phyloP scores from a whole-genome alignment of 1,140 invertebrate genomes.

The Drosophila sucinea region DNA sequence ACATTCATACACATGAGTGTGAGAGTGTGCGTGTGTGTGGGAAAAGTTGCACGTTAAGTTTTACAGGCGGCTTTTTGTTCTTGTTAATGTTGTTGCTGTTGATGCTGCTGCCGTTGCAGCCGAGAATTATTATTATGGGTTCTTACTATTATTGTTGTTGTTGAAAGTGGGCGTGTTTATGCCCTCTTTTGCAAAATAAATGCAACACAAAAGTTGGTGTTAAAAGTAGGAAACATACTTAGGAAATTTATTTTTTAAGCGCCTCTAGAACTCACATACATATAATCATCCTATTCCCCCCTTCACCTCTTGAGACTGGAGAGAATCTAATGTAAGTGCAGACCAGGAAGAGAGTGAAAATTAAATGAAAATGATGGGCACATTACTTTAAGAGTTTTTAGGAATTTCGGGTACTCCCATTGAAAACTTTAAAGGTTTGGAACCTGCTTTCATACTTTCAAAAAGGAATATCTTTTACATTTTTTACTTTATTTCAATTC shows the following conservation, averaged over 20 bases:
- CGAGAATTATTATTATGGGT: slow-evolving; percentile 11
- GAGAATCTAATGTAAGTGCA: too few relatives aligned
- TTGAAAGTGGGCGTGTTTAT: slow-evolving; percentile 19
- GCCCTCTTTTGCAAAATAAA: neutral
- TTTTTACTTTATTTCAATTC: too few relatives aligned
- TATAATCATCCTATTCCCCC: neutral
- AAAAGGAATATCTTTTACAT: too few relatives aligned
- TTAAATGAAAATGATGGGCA: neutral
- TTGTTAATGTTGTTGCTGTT: slow-evolving; percentile 34
- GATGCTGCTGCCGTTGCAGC: neutral
- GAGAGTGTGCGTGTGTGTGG: neutral
- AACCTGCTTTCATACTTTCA: neutral
- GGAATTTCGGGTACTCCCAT: neutral
- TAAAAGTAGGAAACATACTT: slow-evolving; percentile 1
- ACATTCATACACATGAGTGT: neutral
- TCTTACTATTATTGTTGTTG: slow-evolving; percentile 18
- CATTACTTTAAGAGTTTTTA: slow-evolving; percentile 2
- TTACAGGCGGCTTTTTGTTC: slow-evolving; percentile 38
- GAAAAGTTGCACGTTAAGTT: slow-evolving; percentile 48
- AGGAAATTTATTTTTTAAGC: neutral
- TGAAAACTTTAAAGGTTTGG: neutral
- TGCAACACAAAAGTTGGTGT: neutral
- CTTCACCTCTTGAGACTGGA: too few relatives aligned
- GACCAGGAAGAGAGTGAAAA: neutral
- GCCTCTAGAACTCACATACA: slow-evolving; percentile 4